Evolutionary conservation across 2,888 invertebrate species (phyloP).

Genomic region (Synanthedon vespiformis): DNA sequence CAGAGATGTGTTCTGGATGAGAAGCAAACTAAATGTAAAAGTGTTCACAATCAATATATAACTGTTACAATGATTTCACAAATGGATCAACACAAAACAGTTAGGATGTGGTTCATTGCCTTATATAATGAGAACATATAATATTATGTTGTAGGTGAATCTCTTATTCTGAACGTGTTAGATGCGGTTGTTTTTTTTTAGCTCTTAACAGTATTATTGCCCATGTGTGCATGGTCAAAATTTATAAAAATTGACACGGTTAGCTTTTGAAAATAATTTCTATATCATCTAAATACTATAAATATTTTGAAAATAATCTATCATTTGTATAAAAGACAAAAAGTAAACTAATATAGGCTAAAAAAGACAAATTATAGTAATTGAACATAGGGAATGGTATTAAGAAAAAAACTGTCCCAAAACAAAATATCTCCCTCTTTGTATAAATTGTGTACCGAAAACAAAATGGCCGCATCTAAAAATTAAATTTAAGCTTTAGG

Average conservation of each 20-base stretch:
- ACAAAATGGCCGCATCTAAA: not conserved
- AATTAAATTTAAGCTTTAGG: not conserved
- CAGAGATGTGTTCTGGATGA: slow-evolving; percentile 84
- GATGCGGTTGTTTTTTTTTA: not conserved
- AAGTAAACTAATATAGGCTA: too few relatives aligned
- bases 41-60: not conserved
- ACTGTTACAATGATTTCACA: slow-evolving; percentile 1
- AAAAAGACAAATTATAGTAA: too few relatives aligned
- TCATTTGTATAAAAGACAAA: too few relatives aligned
- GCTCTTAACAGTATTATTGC: too few relatives aligned
- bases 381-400: too few relatives aligned
- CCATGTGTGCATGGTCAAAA: too few relatives aligned
- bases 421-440: too few relatives aligned
- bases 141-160: slow-evolving; percentile 3
- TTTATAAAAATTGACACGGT: too few relatives aligned
- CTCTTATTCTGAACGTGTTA: not conserved
- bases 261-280: too few relatives aligned
- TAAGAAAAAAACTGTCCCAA: too few relatives aligned
- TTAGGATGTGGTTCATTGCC: slow-evolving; percentile 5
- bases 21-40: not conserved
- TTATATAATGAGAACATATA: slow-evolving; percentile 2
- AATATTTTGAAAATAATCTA: too few relatives aligned
- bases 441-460: not conserved
- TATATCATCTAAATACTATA: too few relatives aligned
- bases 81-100: slow-evolving; percentile 1